phyloP scores from a whole-genome alignment of 2,888 invertebrate genomes.

The Brachylomia viminalis region DNA sequence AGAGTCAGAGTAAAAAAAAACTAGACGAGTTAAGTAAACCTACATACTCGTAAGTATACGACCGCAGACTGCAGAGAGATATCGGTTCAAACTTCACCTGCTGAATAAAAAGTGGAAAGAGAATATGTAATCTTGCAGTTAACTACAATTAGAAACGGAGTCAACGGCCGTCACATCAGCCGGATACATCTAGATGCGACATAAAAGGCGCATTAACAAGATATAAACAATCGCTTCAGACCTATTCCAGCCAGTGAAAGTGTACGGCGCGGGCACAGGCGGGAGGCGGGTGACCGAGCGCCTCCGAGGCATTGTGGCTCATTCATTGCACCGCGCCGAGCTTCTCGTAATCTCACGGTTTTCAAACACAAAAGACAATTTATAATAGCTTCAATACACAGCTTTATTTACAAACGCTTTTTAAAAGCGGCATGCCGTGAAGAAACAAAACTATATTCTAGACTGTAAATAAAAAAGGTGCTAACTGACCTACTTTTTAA shows the following conservation, averaged over 20 bases:
- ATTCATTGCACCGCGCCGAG: conserved; percentile 57
- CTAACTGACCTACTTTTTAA: conserved; percentile 60
- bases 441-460: conserved; percentile 20
- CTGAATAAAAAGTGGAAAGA: conserved; percentile 63
- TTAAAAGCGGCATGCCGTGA: conserved; percentile 18
- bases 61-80: conserved; percentile 38
- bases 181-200: conserved; percentile 82
- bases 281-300: conserved; percentile 40
- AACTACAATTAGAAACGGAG: conserved; percentile 78
- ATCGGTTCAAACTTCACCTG: conserved; percentile 61
- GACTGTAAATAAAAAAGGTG: conserved; percentile 45
- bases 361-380: conserved; percentile 58
- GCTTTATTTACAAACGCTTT: conserved; percentile 27
- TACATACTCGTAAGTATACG: conserved; percentile 7
- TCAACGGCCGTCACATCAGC: conserved; percentile 82
- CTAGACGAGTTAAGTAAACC: background rate
- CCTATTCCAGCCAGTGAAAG: conserved; percentile 72
- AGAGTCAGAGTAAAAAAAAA: background rate
- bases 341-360: conserved; percentile 62
- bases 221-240: conserved; percentile 71
- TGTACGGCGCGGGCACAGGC: conserved; percentile 54
- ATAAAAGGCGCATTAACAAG: conserved; percentile 78
- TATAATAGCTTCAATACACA: conserved; percentile 33
- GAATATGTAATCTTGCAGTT: conserved; percentile 61
- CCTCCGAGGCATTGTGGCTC: conserved; percentile 57